Percentiles rank a stretch among this genome's conserved stretches.
Conservation (phyloP, 2,888 invertebrate genomes). For the Apomyelois bistriatella region DNA sequence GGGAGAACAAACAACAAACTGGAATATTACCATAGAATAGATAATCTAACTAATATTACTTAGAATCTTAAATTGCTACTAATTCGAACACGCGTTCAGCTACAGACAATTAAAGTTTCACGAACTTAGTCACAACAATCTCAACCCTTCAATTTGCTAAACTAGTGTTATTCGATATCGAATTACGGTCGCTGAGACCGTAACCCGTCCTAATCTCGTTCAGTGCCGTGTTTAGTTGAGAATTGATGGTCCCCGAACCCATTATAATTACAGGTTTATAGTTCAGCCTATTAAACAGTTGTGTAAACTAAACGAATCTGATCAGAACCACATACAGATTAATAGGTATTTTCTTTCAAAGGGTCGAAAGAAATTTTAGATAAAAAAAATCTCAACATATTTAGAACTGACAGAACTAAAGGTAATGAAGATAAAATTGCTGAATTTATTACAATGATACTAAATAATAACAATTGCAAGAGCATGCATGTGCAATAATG, state of each 20-base stretch:
- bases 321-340: not conserved
- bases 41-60: too few species aligned
- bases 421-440: too few species aligned
- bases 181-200: constrained; percentile 13
- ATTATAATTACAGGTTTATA: constrained; percentile 6
- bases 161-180: constrained; percentile 6
- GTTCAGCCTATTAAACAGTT: not conserved
- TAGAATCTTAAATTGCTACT: too few species aligned
- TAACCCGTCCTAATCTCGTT: constrained; percentile 1
- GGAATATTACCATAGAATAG: too few species aligned
- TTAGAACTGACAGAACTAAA: too few species aligned
- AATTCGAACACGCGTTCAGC: too few species aligned
- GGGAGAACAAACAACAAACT: too few species aligned
- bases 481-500: too few species aligned
- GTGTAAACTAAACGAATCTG: not conserved
- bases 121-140: not conserved
- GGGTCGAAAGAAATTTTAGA: too few species aligned
- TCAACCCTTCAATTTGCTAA: constrained; percentile 6
- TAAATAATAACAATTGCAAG: too few species aligned
- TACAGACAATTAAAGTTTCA: not conserved
- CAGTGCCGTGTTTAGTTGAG: not conserved
- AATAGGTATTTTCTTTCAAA: not conserved
- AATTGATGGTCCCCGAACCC: constrained; percentile 2
- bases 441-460: too few species aligned
- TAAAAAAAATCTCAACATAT: too few species aligned